Evolutionary conservation across 2,113 vertebrate genomes (phyloP).

Genomic region (Catharus fuscescens): DNA sequence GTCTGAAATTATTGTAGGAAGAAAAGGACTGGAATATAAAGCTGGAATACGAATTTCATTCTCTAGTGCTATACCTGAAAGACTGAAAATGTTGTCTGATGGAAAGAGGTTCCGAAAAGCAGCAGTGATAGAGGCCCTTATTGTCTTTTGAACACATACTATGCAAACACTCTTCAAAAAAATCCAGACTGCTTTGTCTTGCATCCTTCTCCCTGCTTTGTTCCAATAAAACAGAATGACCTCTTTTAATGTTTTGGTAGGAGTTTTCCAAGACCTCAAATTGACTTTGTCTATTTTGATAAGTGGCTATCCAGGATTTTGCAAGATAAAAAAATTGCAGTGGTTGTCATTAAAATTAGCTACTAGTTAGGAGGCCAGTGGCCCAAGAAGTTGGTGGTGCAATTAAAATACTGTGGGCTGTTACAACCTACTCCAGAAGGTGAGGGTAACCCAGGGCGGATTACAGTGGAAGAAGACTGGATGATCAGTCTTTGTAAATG

Average conservation of each 20-base stretch:
- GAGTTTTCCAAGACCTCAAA: neutral
- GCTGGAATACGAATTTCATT: neutral
- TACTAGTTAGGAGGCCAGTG: neutral
- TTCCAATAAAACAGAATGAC: neutral
- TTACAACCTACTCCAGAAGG: neutral
- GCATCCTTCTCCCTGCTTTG: neutral
- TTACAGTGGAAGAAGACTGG: too few species aligned
- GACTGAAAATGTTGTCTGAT: neutral
- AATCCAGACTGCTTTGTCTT: neutral
- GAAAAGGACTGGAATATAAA: neutral
- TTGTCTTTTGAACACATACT: neutral
- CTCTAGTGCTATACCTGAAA: neutral
- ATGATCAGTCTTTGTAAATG: neutral
- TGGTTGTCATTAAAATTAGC: neutral
- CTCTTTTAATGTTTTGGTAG: neutral
- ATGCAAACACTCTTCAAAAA: neutral
- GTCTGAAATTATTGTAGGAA: neutral
- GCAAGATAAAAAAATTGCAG: neutral
- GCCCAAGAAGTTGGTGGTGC: neutral
- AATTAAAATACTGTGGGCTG: neutral
- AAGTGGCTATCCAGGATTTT: neutral
- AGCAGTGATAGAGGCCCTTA: neutral
- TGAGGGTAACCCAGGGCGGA: rapidly evolving
- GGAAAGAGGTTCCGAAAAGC: neutral
- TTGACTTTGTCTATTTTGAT: neutral